phyloP scores from a whole-genome alignment of 2,888 invertebrate genomes.

The Steinernema hermaphroditum region DNA sequence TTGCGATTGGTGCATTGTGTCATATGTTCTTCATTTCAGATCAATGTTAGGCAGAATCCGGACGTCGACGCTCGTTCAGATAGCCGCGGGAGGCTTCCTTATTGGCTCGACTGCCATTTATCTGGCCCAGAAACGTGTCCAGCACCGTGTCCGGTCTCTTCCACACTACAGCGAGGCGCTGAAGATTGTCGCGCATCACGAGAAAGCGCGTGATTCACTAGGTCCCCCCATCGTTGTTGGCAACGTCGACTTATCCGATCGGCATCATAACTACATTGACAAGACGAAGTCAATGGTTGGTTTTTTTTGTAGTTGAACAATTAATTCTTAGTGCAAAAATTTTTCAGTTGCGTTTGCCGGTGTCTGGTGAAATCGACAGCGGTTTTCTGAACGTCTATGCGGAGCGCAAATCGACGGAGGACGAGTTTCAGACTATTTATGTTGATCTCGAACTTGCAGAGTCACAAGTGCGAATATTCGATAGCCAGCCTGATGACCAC shows the following conservation, averaged over 20 bases:
- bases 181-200: slow-evolving; percentile 58
- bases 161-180: slow-evolving; percentile 48
- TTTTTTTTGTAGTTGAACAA: too few relatives aligned
- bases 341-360: slow-evolving; percentile 58
- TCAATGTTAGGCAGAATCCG: slow-evolving; percentile 42
- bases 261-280: slow-evolving; percentile 58
- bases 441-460: slow-evolving; percentile 28
- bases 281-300: slow-evolving; percentile 55
- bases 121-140: slow-evolving; percentile 56
- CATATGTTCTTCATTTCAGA: neutral
- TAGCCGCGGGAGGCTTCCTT: slow-evolving; percentile 59
- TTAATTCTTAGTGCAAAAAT: too few relatives aligned
- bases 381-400: slow-evolving; percentile 58
- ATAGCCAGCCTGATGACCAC: neutral
- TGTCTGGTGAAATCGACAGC: slow-evolving; percentile 54
- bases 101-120: slow-evolving; percentile 58
- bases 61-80: slow-evolving; percentile 53
- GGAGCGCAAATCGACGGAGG: slow-evolving; percentile 39
- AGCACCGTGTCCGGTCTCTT: slow-evolving; percentile 47
- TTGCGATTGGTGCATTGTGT: neutral
- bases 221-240: slow-evolving; percentile 62
- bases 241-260: slow-evolving; percentile 57
- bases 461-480: slow-evolving; percentile 27
- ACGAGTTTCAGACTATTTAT: slow-evolving; percentile 44
- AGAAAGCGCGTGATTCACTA: slow-evolving; percentile 53